These are phyloP conservation scores for Pseudomyrmex pallidus DNA, from an alignment of 1,140 invertebrate genomes.

Conservation along the genomic window DNA sequence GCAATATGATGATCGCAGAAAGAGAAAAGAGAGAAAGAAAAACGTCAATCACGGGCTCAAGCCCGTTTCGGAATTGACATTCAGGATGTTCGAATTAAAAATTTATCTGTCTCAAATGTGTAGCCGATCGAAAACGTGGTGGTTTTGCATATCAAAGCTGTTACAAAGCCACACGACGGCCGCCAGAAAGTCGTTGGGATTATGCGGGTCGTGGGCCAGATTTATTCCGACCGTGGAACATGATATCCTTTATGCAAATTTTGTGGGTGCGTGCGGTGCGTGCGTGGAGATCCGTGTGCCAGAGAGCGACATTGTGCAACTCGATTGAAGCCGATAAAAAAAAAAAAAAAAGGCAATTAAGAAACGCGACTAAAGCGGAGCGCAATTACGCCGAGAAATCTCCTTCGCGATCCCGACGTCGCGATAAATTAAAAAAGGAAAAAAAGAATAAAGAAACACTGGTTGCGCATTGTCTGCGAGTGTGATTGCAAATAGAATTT, in stretches of 20 bases:
- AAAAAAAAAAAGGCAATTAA: constrained; percentile 36
- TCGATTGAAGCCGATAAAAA: constrained; percentile 41
- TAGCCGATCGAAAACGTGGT: constrained; percentile 20
- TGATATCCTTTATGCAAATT: constrained; percentile 59
- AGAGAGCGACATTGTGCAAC: constrained; percentile 34
- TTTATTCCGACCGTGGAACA: constrained; percentile 46
- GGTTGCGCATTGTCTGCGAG: constrained; percentile 29
- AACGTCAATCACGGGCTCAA: background rate
- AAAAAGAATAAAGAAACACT: constrained; percentile 14
- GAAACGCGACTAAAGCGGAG: constrained; percentile 18
- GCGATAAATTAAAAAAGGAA: constrained; percentile 33
- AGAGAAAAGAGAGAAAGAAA: too few species aligned
- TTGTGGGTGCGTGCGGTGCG: constrained; percentile 42
- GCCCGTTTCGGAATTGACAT: background rate
- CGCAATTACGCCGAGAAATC: constrained; percentile 54
- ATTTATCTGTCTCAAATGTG: background rate
- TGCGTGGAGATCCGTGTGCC: constrained; percentile 26
- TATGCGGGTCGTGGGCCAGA: constrained; percentile 47
- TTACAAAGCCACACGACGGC: constrained; percentile 28
- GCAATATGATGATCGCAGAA: too few species aligned
- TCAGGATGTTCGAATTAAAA: constrained; percentile 2
- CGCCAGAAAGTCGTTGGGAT: constrained; percentile 41
- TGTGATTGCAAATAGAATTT: constrained; percentile 41
- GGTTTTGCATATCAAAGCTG: constrained; percentile 27
- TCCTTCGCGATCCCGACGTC: constrained; percentile 33